phyloP scores from a whole-genome alignment of 2,888 invertebrate species.

The Ypsolopha sequella region DNA sequence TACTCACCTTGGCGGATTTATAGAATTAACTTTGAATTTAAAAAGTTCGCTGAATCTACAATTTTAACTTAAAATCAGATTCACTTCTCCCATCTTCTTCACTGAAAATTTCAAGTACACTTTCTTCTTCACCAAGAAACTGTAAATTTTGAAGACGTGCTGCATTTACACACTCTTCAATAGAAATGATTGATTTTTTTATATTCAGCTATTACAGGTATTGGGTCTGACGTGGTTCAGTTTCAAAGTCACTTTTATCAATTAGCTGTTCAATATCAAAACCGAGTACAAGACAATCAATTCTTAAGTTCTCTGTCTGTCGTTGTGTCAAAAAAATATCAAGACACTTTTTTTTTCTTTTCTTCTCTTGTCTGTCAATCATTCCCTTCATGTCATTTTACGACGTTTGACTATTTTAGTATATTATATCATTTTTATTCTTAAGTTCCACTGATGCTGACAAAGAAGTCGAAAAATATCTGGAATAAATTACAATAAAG shows the following conservation, averaged over 20 bases:
- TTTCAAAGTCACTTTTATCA: slow-evolving; percentile 35
- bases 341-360: no score
- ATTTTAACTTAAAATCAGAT: not conserved
- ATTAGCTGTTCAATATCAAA: slow-evolving; percentile 11
- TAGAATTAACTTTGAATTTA: not conserved
- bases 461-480: no score
- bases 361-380: no score
- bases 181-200: slow-evolving; percentile 32
- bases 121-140: not conserved
- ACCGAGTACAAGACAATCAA: no score
- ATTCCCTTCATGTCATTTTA: no score
- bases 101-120: not conserved
- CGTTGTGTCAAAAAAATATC: no score
- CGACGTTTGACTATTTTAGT: no score
- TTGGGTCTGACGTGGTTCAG: slow-evolving; percentile 38
- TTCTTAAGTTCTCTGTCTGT: no score
- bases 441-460: no score
- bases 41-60: not conserved
- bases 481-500: no score
- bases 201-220: slow-evolving; percentile 10
- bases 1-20: not conserved
- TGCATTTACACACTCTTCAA: slow-evolving; percentile 16
- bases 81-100: slow-evolving; percentile 2
- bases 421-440: no score
- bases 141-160: slow-evolving; percentile 21